These are phyloP conservation scores for Blennius ocellaris DNA, from an alignment of 2,113 vertebrate genomes.

Conservation along the genomic window DNA sequence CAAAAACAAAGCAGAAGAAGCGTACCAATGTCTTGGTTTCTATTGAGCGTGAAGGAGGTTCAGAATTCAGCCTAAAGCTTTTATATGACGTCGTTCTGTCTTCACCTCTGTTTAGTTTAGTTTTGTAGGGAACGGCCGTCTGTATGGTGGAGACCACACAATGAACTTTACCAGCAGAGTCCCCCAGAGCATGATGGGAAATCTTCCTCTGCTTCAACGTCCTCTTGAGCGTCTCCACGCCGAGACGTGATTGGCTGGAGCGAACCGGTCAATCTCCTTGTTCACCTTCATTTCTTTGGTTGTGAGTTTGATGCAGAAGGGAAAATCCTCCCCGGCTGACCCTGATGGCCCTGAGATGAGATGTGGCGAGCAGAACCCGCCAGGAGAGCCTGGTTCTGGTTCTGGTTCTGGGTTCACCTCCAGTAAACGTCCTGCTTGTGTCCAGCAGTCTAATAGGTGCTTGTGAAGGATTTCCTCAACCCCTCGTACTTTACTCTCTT, in stretches of 20 bases:
- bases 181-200: slow-evolving; percentile 28
- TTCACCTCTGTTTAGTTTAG: slow-evolving; percentile 33
- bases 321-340: slow-evolving; percentile 30
- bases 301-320: slow-evolving; percentile 2
- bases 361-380: too few species aligned
- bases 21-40: slow-evolving; percentile 98
- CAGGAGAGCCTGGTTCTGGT: too few species aligned
- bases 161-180: slow-evolving; percentile 87
- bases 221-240: too few species aligned
- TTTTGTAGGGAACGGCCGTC: slow-evolving; percentile 81
- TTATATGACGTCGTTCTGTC: slow-evolving; percentile 86
- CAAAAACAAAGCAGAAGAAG: slow-evolving; percentile 92
- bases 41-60: slow-evolving; percentile 89
- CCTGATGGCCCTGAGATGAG: too few species aligned
- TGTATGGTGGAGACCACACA: slow-evolving; percentile 54
- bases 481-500: too few species aligned
- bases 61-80: slow-evolving; percentile 93
- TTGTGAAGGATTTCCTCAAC: too few species aligned
- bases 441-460: too few species aligned
- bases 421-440: too few species aligned
- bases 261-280: background rate
- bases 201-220: slow-evolving; percentile 3
- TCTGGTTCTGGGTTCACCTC: too few species aligned
- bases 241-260: too few species aligned
- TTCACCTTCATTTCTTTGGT: too few species aligned